A percentile compares a stretch with the other conserved stretches of the same genome.
Evolutionary conservation across 1,140 invertebrate species (phyloP).

Genomic region (Macrocentrus cingulum): DNA sequence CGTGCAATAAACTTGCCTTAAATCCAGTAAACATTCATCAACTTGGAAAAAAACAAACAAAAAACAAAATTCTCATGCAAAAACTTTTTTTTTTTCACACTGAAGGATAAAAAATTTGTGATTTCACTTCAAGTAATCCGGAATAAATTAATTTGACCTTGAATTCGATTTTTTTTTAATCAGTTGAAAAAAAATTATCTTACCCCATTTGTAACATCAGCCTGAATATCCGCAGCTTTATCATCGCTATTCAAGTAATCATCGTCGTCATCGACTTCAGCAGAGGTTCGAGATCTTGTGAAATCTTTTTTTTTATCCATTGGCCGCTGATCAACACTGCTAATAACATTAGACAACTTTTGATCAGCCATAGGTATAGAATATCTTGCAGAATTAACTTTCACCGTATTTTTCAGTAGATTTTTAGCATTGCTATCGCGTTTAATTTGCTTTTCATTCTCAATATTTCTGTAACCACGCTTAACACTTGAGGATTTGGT

Average conservation of each 20-base stretch:
- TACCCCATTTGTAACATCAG: slow-evolving; percentile 38
- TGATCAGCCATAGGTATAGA: neutral
- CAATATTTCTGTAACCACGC: slow-evolving; percentile 43
- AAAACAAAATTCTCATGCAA: too few species aligned
- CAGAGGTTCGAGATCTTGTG: slow-evolving; percentile 9
- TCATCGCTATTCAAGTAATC: slow-evolving; percentile 38
- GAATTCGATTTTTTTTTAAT: too few species aligned
- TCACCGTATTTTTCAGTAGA: slow-evolving; percentile 30
- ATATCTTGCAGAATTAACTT: neutral
- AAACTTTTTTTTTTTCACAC: too few species aligned
- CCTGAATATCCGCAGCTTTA: slow-evolving; percentile 39
- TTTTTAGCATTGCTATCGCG: slow-evolving; percentile 39
- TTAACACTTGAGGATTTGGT: slow-evolving; percentile 32
- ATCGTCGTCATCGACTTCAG: slow-evolving; percentile 45
- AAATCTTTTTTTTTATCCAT: slow-evolving; percentile 10
- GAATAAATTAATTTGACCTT: slow-evolving; percentile 15
- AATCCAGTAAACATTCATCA: too few species aligned
- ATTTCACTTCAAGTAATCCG: too few species aligned
- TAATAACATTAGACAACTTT: slow-evolving; percentile 19
- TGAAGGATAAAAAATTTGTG: too few species aligned
- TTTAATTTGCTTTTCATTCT: slow-evolving; percentile 39
- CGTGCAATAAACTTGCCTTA: too few species aligned
- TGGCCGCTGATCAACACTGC: slow-evolving; percentile 21
- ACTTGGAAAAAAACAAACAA: too few species aligned
- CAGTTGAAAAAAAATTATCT: neutral